Percentiles rank a stretch among this genome's conserved stretches.
Evolutionary conservation across 2,113 vertebrate species (phyloP).

Genomic region (Aldabrachelys gigantea): DNA sequence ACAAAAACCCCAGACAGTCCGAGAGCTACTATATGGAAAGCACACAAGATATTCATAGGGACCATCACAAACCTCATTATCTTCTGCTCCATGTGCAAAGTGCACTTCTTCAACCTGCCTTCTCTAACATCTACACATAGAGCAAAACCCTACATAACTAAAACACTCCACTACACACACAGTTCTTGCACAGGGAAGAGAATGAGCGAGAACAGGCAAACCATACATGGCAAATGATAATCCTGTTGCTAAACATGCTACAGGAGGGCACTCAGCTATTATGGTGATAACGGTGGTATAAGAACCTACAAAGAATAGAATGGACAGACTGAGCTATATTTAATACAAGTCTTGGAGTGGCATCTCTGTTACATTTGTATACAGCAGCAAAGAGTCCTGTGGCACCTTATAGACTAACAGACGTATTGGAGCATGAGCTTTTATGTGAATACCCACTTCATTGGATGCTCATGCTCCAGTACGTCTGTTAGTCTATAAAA

Average conservation of each 20-base stretch:
- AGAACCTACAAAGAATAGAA: not conserved
- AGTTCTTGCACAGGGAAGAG: not conserved
- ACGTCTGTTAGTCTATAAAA: too few species aligned
- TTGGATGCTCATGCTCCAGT: too few species aligned
- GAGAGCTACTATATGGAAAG: accelerated
- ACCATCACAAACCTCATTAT: not conserved
- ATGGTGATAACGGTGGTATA: not conserved
- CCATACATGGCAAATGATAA: not conserved
- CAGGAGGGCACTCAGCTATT: not conserved
- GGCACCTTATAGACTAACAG: too few species aligned
- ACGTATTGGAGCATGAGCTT: too few species aligned
- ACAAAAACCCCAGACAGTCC: not conserved
- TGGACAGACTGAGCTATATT: not conserved
- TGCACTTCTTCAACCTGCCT: not conserved
- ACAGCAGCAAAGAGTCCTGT: too few species aligned
- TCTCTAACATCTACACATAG: not conserved
- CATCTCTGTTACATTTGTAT: not conserved
- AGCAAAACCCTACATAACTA: not conserved
- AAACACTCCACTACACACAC: not conserved
- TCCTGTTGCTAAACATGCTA: not conserved
- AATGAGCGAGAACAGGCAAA: not conserved
- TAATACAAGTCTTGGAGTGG: not conserved
- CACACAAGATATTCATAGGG: not conserved
- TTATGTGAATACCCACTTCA: too few species aligned
- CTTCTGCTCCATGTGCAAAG: not conserved